phyloP scores from a whole-genome alignment of 2,888 invertebrate genomes.

The Harpagoxenus sublaevis region DNA sequence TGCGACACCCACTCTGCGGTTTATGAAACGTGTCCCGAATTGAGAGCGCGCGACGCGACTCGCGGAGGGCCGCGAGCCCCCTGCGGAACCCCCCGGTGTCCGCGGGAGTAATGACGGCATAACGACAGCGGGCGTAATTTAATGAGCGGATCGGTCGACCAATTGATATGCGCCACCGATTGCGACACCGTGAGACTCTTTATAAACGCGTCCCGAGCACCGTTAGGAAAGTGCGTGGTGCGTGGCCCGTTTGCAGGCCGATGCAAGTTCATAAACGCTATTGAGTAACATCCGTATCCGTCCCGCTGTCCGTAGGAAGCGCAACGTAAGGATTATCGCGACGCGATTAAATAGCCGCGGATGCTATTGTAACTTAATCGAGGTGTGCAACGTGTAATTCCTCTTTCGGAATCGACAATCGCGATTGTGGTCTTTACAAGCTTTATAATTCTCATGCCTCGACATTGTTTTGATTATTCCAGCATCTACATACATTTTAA shows the following conservation, averaged over 20 bases:
- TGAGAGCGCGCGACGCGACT: conserved; percentile 32
- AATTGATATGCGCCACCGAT: conserved; percentile 52
- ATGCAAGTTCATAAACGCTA: conserved; percentile 45
- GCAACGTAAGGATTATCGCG: conserved; percentile 25
- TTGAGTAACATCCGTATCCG: conserved; percentile 52
- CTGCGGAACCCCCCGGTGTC: neutral
- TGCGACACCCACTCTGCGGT: conserved; percentile 50
- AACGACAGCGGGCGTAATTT: conserved; percentile 37
- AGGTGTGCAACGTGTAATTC: conserved; percentile 11
- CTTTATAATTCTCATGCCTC: neutral
- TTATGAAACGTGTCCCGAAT: conserved; percentile 58
- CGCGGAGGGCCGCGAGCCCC: neutral
- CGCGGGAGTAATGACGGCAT: conserved; percentile 18
- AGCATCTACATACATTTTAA: neutral
- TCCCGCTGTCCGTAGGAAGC: conserved; percentile 29
- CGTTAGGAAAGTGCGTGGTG: conserved; percentile 57
- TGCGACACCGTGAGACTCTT: conserved; percentile 46
- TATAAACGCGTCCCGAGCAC: conserved; percentile 45
- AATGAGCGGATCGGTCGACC: conserved; percentile 24
- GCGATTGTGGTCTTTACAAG: neutral
- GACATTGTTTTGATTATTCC: neutral
- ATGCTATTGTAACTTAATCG: conserved; percentile 37
- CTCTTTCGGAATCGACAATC: conserved; percentile 14
- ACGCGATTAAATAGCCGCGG: conserved; percentile 9
- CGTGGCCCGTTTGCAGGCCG: conserved; percentile 16